Evolutionary conservation across 2,113 vertebrate genomes (phyloP).

Genomic region (Poecile atricapillus): DNA sequence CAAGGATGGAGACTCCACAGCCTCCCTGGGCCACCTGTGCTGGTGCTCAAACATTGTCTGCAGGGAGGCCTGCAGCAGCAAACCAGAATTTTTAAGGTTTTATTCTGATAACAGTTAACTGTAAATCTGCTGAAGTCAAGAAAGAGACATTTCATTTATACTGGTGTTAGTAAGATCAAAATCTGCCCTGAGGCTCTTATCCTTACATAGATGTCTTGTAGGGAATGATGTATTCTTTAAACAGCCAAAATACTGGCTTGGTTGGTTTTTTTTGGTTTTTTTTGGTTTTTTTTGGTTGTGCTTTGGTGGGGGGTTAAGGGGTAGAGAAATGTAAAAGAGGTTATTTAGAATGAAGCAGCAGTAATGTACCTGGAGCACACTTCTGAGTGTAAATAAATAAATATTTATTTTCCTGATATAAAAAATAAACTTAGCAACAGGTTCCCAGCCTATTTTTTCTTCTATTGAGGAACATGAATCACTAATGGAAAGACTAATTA

Average conservation of each 20-base stretch:
- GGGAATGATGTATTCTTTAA: not conserved
- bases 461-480: not conserved
- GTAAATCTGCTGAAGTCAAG: not conserved
- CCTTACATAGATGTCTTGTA: not conserved
- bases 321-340: not conserved
- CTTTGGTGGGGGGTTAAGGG: accelerated
- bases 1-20: not conserved
- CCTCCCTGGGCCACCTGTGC: not conserved
- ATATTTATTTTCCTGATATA: not conserved
- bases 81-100: not conserved
- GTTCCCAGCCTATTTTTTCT: not conserved
- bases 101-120: not conserved
- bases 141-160: not conserved
- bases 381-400: not conserved
- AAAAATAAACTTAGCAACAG: not conserved
- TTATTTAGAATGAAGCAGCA: not conserved
- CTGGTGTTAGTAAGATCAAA: not conserved
- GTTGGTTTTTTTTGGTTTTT: no score
- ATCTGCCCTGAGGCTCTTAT: not conserved
- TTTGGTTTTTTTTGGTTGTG: not conserved
- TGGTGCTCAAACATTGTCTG: not conserved
- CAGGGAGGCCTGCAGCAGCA: not conserved
- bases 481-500: not conserved
- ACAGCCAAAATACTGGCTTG: not conserved
- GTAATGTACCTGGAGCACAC: not conserved